These are phyloP conservation scores for Popillia japonica DNA, from an alignment of 1,140 invertebrate genomes.

Conservation along the genomic window DNA sequence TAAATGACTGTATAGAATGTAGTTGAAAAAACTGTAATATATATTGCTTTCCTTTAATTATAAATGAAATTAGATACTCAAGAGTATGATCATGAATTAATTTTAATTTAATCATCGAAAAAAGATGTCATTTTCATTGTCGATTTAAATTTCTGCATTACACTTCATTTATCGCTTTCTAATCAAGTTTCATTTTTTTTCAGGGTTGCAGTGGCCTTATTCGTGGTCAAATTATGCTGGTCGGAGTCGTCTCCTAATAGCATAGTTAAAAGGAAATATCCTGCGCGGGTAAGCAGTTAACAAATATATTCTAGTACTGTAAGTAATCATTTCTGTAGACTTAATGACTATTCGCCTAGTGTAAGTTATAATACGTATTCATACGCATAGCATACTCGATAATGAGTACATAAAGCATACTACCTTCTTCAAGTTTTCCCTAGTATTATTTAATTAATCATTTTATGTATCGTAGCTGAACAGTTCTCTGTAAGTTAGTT, in stretches of 20 bases:
- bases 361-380: not conserved
- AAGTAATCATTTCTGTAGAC: not conserved
- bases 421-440: not conserved
- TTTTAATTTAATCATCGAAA: no score
- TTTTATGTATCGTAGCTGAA: not conserved
- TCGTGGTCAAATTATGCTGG: not conserved
- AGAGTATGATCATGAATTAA: no score
- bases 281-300: not conserved
- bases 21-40: no score
- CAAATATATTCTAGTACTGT: not conserved
- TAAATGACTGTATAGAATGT: no score
- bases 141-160: no score
- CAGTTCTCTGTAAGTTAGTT: not conserved
- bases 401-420: not conserved
- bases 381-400: not conserved
- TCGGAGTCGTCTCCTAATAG: not conserved
- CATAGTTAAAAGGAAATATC: slow-evolving; percentile 19
- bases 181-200: not conserved
- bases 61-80: no score
- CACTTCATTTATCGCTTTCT: not conserved
- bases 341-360: not conserved
- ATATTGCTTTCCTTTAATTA: no score
- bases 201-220: slow-evolving; percentile 7
- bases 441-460: slow-evolving; percentile 24
- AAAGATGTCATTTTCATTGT: no score